Evolutionary conservation across 2,113 vertebrate genomes (phyloP), one percentile per base, ranked within the genome.

Genomic region (Copsychus sechellarum): DNA sequence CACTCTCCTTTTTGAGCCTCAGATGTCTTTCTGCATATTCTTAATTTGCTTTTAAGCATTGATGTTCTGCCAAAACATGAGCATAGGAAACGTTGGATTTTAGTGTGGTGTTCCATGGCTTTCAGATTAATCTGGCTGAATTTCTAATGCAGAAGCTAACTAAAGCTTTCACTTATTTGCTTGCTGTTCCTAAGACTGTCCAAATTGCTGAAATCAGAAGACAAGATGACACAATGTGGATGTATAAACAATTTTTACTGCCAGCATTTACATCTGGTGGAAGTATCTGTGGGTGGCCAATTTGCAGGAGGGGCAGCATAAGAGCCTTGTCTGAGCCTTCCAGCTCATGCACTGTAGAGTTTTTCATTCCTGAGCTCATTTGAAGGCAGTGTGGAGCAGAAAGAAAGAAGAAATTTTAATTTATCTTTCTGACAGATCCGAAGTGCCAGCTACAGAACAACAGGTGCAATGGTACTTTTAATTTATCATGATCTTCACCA

Each of bases 171-270:
- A 28, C 8, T 69, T 72, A 57, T 28, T 56, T 86, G 3, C 23
- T 53, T 66, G 9, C 14, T 70, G 6, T 21, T 86, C 12, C 15
- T 33, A 14, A 62, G n/a, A 45, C 12, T 3, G 0, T 0, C 8
- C 15, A 84, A 50, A 18, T 4, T 78, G 24, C 42, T 81, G 47
- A 47, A 65, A 84, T 62, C 5, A 18, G n/a, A 77, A 81, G 47
- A 15, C 36, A 66, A 78, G 8, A 33, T 38, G 26, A 60, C 36
- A 22, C 12, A 14, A 25, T 23, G 9, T 58, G 43, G 64, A 47
- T 9, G 13, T 19, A 34, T 13, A 64, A 58, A 28, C 9, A 12
- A 0, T 34, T 86, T 81, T 65, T 53, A 43, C 33, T 57, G n/a
- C 12, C 54, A 50, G 34, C 16, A 15, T 34, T 34, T 89, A 40